Evolutionary conservation across 2,113 vertebrate species (phyloP).

Genomic region (Carassius carassius): DNA sequence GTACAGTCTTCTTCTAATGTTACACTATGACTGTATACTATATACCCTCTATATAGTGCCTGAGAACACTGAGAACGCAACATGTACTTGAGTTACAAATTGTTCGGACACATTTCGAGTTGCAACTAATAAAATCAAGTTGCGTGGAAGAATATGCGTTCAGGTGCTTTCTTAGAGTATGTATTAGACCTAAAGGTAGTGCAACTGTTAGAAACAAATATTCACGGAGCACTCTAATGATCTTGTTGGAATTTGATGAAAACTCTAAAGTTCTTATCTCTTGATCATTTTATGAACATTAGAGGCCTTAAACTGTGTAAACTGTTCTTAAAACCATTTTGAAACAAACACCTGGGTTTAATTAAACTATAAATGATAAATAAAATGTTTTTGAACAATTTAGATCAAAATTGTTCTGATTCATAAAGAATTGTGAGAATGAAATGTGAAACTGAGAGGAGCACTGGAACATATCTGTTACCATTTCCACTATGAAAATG

Average conservation of each 20-base stretch:
- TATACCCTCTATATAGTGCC: no score
- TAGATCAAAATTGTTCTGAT: neutral
- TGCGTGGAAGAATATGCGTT: neutral
- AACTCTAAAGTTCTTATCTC: neutral
- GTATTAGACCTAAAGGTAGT: neutral
- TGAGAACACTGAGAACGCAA: no score
- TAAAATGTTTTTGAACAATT: neutral
- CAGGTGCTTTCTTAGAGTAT: neutral
- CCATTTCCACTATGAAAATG: neutral
- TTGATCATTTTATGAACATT: neutral
- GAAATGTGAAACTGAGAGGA: neutral
- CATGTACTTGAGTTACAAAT: no score
- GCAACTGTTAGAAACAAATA: neutral
- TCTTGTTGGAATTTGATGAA: neutral
- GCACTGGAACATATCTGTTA: no score
- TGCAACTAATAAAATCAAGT: no score
- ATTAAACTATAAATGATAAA: neutral
- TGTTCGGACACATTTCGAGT: no score
- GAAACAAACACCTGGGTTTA: neutral
- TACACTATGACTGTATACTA: no score
- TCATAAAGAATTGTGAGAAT: neutral
- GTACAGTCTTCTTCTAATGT: no score
- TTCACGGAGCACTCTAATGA: neutral
- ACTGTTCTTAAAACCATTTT: neutral
- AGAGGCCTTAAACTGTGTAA: neutral